Percentiles rank a stretch among this genome's conserved stretches.
Evolutionary conservation across 2,888 invertebrate genomes (phyloP).

Genomic region (Oithona nana): DNA sequence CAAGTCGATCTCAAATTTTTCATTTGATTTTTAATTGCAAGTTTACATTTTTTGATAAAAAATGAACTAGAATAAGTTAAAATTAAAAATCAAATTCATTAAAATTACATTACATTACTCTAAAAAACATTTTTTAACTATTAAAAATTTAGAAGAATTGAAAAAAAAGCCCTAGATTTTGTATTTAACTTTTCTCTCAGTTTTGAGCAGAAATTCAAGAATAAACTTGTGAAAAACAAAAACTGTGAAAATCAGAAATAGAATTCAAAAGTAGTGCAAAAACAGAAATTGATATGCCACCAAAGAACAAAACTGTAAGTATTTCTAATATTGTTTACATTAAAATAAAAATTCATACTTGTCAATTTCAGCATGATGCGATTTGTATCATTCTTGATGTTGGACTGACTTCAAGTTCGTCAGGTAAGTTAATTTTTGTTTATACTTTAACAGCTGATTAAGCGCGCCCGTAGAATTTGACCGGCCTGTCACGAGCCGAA

Average conservation of each 20-base stretch:
- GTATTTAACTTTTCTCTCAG: neutral
- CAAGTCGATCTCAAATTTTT: too few relatives aligned
- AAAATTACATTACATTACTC: neutral
- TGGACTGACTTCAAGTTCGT: neutral
- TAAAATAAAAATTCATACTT: neutral
- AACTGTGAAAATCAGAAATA: neutral
- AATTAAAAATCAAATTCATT: neutral
- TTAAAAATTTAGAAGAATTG: neutral
- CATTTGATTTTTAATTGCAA: too few relatives aligned
- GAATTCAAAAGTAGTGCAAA: neutral
- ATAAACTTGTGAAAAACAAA: neutral
- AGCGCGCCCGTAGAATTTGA: too few relatives aligned
- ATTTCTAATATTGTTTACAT: neutral
- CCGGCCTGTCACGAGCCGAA: too few relatives aligned
- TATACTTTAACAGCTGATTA: too few relatives aligned
- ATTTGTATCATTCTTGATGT: slow-evolving; percentile 10
- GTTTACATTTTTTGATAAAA: too few relatives aligned
- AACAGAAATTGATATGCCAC: neutral
- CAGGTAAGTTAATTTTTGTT: too few relatives aligned
- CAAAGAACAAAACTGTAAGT: neutral
- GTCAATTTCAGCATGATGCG: slow-evolving; percentile 1
- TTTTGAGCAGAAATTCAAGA: neutral
- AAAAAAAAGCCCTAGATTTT: neutral
- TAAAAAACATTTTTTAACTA: neutral
- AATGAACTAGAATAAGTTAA: too few relatives aligned